These are phyloP conservation scores for Helobdella robusta DNA, from an alignment of 2,888 invertebrate species.

Conservation along the genomic window DNA sequence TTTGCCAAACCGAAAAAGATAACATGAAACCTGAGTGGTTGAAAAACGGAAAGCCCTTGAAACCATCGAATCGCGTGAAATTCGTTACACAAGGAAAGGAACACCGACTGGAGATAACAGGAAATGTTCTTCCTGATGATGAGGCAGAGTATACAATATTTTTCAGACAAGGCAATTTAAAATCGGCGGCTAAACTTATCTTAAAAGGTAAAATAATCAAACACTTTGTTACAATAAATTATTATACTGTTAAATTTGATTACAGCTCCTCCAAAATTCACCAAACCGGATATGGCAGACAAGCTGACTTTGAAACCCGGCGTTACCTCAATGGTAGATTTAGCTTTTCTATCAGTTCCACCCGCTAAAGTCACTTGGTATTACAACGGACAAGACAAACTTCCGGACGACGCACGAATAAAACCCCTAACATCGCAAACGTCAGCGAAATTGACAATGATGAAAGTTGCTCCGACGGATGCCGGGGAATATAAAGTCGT, in stretches of 20 bases:
- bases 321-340: constrained; percentile 34
- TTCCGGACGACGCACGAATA: constrained; percentile 29
- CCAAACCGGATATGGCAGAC: constrained; percentile 31
- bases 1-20: constrained; percentile 71
- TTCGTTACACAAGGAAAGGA: constrained; percentile 31
- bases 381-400: constrained; percentile 31
- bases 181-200: constrained; percentile 41
- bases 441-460: constrained; percentile 36
- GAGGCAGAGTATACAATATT: constrained; percentile 40
- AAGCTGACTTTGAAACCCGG: constrained; percentile 35
- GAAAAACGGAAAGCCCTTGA: constrained; percentile 31
- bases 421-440: constrained; percentile 34
- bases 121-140: constrained; percentile 59
- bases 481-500: constrained; percentile 36
- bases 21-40: constrained; percentile 69
- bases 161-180: constrained; percentile 37
- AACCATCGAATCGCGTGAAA: constrained; percentile 30
- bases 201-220: constrained; percentile 40
- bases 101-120: constrained; percentile 75
- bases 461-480: constrained; percentile 32
- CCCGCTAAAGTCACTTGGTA: constrained; percentile 37
- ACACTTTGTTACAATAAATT: not conserved
- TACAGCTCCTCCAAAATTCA: constrained; percentile 35
- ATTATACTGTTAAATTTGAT: constrained; percentile 4
- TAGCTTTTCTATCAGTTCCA: constrained; percentile 35